phyloP scores from a whole-genome alignment of 2,113 vertebrate genomes.

The Bombycilla garrulus region DNA sequence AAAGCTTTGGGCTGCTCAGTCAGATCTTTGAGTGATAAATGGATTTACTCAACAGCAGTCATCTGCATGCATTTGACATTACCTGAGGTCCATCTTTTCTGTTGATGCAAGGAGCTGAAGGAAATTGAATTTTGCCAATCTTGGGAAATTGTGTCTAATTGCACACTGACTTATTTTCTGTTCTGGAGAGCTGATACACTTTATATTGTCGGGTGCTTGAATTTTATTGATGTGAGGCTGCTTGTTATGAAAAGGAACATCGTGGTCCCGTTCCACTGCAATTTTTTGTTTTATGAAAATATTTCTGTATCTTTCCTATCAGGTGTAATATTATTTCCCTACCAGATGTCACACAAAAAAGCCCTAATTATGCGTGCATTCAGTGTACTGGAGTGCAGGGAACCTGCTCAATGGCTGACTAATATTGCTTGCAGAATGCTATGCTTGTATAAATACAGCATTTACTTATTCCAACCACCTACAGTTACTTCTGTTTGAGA shows the following conservation, averaged over 20 bases:
- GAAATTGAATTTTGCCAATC: neutral
- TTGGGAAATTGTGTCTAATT: conserved; percentile 24
- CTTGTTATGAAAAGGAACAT: neutral
- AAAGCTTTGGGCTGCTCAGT: neutral
- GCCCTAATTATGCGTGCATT: conserved; percentile 3
- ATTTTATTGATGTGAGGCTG: neutral
- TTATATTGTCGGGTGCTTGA: neutral
- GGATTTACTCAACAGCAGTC: conserved; percentile 36
- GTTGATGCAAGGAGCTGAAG: neutral
- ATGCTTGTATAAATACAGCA: conserved; percentile 3
- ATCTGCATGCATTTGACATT: neutral
- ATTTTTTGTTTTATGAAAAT: conserved; percentile 29
- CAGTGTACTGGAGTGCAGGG: neutral
- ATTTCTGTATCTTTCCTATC: conserved; percentile 2
- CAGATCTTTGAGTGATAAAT: neutral
- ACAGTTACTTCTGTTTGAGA: conserved; percentile 17
- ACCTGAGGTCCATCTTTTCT: conserved; percentile 26
- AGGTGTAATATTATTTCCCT: conserved; percentile 23
- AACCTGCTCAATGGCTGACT: conserved; percentile 38
- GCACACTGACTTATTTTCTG: neutral
- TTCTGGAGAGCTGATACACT: neutral
- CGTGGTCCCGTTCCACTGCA: neutral
- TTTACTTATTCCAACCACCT: conserved; percentile 34
- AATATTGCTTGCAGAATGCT: conserved; percentile 28
- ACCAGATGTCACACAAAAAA: conserved; percentile 28